phyloP scores from a whole-genome alignment of 2,888 invertebrate species.

The Agrilus mali region DNA sequence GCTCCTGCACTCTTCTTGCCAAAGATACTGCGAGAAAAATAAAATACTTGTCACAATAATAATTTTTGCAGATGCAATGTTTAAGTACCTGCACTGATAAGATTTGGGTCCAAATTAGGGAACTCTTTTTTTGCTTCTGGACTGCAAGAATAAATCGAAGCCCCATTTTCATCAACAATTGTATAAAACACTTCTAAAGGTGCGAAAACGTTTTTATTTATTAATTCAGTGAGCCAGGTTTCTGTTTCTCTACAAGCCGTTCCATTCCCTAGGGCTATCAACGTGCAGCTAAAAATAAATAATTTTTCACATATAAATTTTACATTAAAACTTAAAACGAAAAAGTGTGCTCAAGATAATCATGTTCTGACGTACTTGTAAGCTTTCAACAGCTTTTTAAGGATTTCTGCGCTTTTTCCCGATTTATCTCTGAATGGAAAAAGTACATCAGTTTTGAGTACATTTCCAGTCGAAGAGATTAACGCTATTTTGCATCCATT shows the following conservation, averaged over 20 bases:
- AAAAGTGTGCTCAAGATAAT: background rate
- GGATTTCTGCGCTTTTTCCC: constrained; percentile 33
- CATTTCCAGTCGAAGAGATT: constrained; percentile 57
- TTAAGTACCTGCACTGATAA: constrained; percentile 57
- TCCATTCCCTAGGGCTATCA: constrained; percentile 86
- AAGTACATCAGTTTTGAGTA: constrained; percentile 55
- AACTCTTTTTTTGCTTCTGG: constrained; percentile 76
- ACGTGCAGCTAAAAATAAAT: constrained; percentile 46
- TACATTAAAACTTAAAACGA: background rate
- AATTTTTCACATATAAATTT: constrained; percentile 3
- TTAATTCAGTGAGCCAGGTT: constrained; percentile 50
- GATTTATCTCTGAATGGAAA: constrained; percentile 44
- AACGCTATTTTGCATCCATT: constrained; percentile 86
- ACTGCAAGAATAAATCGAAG: constrained; percentile 85
- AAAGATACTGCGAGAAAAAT: constrained; percentile 54
- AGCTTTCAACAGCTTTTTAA: constrained; percentile 43
- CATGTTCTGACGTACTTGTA: constrained; percentile 36
- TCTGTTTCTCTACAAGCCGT: constrained; percentile 85
- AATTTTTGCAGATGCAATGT: background rate
- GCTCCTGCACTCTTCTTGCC: constrained; percentile 80
- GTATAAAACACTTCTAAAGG: constrained; percentile 53
- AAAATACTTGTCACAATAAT: constrained; percentile 1
- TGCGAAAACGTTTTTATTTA: constrained; percentile 42
- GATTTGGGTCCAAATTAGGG: constrained; percentile 68
- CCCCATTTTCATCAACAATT: constrained; percentile 83